Evolutionary conservation across 1,140 invertebrate genomes (phyloP).

Genomic region (Globodera rostochiensis): DNA sequence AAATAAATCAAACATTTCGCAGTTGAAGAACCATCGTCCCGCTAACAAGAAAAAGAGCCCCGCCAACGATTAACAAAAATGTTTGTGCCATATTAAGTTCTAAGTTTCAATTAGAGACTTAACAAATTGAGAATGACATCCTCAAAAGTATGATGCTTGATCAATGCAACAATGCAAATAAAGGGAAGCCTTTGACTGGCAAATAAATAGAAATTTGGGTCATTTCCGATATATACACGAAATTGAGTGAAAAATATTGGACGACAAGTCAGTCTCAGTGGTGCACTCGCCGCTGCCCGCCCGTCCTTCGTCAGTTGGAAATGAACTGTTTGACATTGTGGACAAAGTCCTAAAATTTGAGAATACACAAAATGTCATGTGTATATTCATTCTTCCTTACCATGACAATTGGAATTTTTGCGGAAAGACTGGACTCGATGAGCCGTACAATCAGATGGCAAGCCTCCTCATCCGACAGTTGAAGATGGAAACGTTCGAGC

Average conservation of each 20-base stretch:
- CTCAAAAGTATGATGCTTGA: no score
- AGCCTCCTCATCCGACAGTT: constrained; percentile 92
- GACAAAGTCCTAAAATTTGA: background rate
- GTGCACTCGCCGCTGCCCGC: background rate
- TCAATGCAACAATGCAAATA: no score
- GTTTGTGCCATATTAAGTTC: no score
- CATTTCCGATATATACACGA: background rate
- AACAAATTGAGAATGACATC: no score
- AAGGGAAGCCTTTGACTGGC: no score
- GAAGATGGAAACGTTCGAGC: constrained; percentile 86
- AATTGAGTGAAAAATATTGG: background rate
- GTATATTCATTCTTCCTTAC: background rate
- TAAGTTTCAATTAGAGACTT: no score
- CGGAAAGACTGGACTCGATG: constrained; percentile 88
- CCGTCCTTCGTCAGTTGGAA: background rate
- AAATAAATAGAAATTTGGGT: no score
- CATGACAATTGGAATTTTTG: constrained; percentile 81
- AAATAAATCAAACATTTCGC: no score
- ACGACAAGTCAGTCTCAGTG: background rate
- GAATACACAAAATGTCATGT: no score
- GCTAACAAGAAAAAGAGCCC: no score
- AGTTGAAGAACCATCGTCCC: no score
- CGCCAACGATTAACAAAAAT: no score
- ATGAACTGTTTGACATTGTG: constrained; percentile 77
- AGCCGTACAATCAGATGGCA: constrained; percentile 89